Base-by-base conservation (phyloP, 2,113 vertebrate genomes). In the Istiophorus platypterus region DNA sequence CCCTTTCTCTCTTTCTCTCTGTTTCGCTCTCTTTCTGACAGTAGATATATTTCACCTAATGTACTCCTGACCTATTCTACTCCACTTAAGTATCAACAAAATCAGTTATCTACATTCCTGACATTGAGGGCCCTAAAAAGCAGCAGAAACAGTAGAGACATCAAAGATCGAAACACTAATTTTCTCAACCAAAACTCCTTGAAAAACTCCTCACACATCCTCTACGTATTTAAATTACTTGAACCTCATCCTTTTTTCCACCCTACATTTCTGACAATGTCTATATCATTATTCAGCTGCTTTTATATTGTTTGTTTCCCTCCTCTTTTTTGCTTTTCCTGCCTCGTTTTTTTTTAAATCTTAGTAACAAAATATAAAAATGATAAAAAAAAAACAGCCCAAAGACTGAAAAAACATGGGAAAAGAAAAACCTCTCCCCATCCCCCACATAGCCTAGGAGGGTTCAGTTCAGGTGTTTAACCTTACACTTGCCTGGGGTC, bases 31-130 rank as follows among this genome's bases (percentile, higher is more conserved):
- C 78, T 87, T 84, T 89, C 82, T 89, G 91, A 92, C 88, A 93
- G 88, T 93, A 76, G 90, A 94, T 94, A 92, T 88, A 91, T 94
- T 93, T 93, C 93, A 92, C 82, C 89, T 92, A 94, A 92, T 92
- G 82, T 84, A 86, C 89, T 92, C 84, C 86, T 84, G 91, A 91
- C 86, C 86, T 92, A 80, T 90, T 91, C 76, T 76, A 81, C 83
- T 79, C 71, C 75, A 77, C 79, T 81, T 45, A 68, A 91, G 59
- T 84, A 88, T 73, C 63, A 85, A 85, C 82, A 90, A 85, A 84
- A 89, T 72, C 72, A 69, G 61, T 82, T 82, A 68, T 68, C 39
- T 63, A 64, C 67, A 69, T 61, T 75, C 20, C 57, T 41, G 71
- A 81, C 57, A 61, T 64, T 5, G 0, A 63, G 4, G 61, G n/a